Conservation (phyloP, 2,797 vertebrate species). For the Enteromius fasciolatus region DNA sequence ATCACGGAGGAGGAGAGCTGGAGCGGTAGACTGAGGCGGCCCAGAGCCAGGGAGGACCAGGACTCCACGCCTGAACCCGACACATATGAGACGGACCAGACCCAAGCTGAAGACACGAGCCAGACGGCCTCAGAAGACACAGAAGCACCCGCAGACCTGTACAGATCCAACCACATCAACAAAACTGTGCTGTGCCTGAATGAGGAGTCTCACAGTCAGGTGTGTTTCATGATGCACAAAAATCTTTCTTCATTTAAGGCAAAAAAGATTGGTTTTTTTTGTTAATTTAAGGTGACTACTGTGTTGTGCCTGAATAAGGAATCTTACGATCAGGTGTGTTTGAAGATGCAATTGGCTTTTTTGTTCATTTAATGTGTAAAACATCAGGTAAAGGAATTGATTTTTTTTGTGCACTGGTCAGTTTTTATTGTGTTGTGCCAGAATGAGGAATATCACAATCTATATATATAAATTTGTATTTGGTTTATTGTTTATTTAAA, state of each 20-base stretch:
- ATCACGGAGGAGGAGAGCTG: slow-evolving; percentile 75
- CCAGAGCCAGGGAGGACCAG: slow-evolving; percentile 49
- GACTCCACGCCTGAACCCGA: slow-evolving; percentile 42
- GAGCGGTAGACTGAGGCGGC: slow-evolving; percentile 63
- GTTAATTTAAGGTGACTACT: slow-evolving; percentile 32
- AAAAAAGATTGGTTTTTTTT: neutral
- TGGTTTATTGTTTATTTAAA: neutral
- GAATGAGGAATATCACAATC: slow-evolving; percentile 78
- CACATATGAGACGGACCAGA: slow-evolving; percentile 47
- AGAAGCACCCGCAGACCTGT: slow-evolving; percentile 56
- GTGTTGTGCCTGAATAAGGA: slow-evolving; percentile 76
- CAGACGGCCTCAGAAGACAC: slow-evolving; percentile 43
- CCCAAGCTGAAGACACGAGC: slow-evolving; percentile 5
- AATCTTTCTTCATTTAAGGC: neutral
- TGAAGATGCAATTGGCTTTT: neutral
- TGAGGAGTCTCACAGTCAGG: slow-evolving; percentile 79
- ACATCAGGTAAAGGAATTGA: too few species aligned
- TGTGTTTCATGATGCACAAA: slow-evolving; percentile 52
- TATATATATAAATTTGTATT: too few species aligned
- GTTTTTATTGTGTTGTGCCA: slow-evolving; percentile 73
- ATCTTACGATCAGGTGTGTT: slow-evolving; percentile 78
- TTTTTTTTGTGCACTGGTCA: too few species aligned
- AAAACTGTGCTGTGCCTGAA: slow-evolving; percentile 82
- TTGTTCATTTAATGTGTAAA: too few species aligned
- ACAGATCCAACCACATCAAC: slow-evolving; percentile 74